Evolutionary conservation across 2,888 invertebrate genomes (phyloP).

Genomic region (Mermis nigrescens): DNA sequence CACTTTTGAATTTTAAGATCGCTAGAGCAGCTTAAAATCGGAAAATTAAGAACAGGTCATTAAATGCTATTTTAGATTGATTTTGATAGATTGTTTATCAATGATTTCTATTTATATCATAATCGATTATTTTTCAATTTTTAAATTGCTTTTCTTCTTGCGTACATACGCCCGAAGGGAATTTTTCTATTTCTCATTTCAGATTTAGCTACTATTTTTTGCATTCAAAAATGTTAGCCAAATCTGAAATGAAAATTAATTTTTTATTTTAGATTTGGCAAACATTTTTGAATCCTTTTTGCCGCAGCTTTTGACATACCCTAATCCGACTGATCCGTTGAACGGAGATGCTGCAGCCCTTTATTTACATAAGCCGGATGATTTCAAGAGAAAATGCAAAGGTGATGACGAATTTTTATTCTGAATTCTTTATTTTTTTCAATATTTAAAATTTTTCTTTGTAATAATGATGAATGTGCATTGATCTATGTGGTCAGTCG

Average conservation of each 20-base stretch:
- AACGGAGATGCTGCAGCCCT: constrained; percentile 98
- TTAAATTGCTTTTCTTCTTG: no score
- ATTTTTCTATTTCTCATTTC: background rate
- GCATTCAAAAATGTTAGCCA: constrained; percentile 98
- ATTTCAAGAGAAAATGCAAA: constrained; percentile 95
- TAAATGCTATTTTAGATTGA: no score
- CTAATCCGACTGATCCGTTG: constrained; percentile 95
- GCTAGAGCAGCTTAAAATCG: no score
- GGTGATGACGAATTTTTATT: constrained; percentile 33
- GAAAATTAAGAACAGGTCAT: no score
- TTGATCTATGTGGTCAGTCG: background rate
- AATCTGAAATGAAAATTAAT: constrained; percentile 46
- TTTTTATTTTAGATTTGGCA: constrained; percentile 56
- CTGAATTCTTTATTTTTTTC: background rate
- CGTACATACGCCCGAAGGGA: no score
- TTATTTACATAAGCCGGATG: constrained; percentile 98
- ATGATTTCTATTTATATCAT: no score
- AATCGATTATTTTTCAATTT: no score
- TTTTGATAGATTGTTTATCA: no score
- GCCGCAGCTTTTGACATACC: constrained; percentile 95
- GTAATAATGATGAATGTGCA: background rate
- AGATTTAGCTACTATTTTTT: background rate
- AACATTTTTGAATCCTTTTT: constrained; percentile 99
- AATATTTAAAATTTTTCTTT: background rate
- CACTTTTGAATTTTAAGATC: no score